These are phyloP conservation scores for Pituophis catenifer DNA, from an alignment of 2,113 vertebrate genomes.

Conservation along the genomic window DNA sequence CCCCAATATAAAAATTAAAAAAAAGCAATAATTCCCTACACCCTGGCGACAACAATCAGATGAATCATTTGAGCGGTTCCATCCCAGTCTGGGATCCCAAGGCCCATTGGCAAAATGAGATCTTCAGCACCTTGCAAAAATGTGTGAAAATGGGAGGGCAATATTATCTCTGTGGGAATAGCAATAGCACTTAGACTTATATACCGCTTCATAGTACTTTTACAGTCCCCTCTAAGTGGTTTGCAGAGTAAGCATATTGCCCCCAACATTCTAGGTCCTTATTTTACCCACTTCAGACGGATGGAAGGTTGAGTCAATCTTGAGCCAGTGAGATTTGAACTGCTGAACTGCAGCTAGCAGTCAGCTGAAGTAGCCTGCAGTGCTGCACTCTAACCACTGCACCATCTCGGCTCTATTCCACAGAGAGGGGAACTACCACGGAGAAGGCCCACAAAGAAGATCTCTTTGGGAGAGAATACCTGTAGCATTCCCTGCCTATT, in stretches of 20 bases:
- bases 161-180: neutral
- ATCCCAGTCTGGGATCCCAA: neutral
- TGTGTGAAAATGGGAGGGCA: neutral
- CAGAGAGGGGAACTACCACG: neutral
- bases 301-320: too few species aligned
- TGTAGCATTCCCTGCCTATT: neutral
- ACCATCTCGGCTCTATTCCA: neutral
- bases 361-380: too few species aligned
- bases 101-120: neutral
- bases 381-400: too few species aligned
- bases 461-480: neutral
- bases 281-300: too few species aligned
- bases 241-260: too few species aligned
- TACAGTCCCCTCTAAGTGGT: too few species aligned
- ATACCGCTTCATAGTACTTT: too few species aligned
- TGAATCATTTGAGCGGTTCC: neutral
- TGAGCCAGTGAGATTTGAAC: too few species aligned
- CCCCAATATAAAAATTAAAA: neutral
- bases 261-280: too few species aligned
- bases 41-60: neutral
- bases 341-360: too few species aligned
- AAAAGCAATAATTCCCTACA: neutral
- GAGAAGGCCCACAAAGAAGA: neutral
- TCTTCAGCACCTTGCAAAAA: neutral
- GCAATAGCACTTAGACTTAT: too few species aligned